Conservation (phyloP, 2,797 vertebrate genomes). For the Pelobates cultripes region DNA sequence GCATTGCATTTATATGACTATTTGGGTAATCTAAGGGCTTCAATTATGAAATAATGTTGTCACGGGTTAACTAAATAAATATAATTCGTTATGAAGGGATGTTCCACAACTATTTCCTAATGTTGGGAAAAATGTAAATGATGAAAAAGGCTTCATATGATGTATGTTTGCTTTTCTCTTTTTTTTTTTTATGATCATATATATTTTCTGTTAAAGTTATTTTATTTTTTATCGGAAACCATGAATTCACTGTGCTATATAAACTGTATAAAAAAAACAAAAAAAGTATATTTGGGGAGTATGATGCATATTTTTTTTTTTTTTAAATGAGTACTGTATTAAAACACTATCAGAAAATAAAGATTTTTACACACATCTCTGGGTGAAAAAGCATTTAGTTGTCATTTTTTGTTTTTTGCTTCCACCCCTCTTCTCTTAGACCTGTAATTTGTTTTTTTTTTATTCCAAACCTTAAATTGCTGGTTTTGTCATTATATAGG, state of each 20-base stretch:
- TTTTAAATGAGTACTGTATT: constrained; percentile 11
- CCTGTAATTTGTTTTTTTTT: too few species aligned
- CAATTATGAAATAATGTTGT: too few species aligned
- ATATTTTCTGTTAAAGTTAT: neutral
- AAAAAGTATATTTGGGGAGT: neutral
- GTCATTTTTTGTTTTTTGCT: too few species aligned
- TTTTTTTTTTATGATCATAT: neutral
- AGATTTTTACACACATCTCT: neutral
- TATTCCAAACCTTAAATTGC: too few species aligned
- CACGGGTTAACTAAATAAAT: neutral
- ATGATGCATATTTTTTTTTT: neutral
- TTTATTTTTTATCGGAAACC: neutral
- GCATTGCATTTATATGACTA: too few species aligned
- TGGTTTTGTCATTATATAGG: too few species aligned
- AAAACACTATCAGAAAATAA: constrained; percentile 25
- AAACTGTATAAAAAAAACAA: neutral
- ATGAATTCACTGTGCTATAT: neutral
- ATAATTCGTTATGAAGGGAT: neutral
- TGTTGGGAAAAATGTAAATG: neutral
- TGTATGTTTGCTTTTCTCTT: neutral
- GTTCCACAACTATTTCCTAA: neutral
- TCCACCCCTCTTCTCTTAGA: too few species aligned
- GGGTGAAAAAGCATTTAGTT: too few species aligned
- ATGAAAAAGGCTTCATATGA: neutral
- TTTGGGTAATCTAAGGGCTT: too few species aligned